These are phyloP conservation scores for Drosophila nr. perissopoda DNA, from an alignment of 2,888 invertebrate genomes.

Conservation along the genomic window DNA sequence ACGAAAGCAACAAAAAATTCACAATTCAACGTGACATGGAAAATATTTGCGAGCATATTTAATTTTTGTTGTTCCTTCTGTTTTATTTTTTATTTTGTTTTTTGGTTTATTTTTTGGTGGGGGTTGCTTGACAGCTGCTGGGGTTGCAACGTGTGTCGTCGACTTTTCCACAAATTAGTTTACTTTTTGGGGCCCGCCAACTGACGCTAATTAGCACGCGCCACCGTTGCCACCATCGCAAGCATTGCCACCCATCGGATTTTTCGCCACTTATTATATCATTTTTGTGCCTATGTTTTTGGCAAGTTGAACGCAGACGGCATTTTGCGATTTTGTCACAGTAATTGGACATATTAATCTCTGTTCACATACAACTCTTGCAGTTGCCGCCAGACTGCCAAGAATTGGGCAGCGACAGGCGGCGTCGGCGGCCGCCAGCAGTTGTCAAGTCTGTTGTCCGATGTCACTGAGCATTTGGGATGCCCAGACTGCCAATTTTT, in stretches of 20 bases:
- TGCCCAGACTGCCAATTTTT: conserved; percentile 63
- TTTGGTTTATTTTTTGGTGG: conserved; percentile 38
- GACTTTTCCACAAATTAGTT: conserved; percentile 78
- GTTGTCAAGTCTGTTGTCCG: conserved; percentile 37
- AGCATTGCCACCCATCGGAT: conserved; percentile 46
- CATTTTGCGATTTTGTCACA: conserved; percentile 84
- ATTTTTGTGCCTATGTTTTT: conserved; percentile 66
- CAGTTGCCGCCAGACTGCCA: conserved; percentile 63
- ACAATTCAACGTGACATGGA: conserved; percentile 78
- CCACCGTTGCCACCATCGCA: conserved; percentile 57
- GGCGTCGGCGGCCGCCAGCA: conserved; percentile 51
- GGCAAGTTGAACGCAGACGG: conserved; percentile 72
- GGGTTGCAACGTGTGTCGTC: conserved; percentile 50
- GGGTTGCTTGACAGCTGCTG: conserved; percentile 51
- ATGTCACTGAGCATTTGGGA: conserved; percentile 50
- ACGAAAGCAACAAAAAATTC: conserved; percentile 64
- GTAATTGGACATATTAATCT: conserved; percentile 85
- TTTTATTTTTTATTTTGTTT: conserved; percentile 10
- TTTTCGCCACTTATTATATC: conserved; percentile 71
- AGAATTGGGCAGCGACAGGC: conserved; percentile 52
- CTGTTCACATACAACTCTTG: conserved; percentile 75
- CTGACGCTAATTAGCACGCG: conserved; percentile 80
- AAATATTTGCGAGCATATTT: conserved; percentile 63
- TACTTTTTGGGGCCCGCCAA: conserved; percentile 71
- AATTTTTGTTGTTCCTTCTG: conserved; percentile 33